Conservation (phyloP, 1,140 invertebrate genomes). For the Dendroctonus ponderosae region DNA sequence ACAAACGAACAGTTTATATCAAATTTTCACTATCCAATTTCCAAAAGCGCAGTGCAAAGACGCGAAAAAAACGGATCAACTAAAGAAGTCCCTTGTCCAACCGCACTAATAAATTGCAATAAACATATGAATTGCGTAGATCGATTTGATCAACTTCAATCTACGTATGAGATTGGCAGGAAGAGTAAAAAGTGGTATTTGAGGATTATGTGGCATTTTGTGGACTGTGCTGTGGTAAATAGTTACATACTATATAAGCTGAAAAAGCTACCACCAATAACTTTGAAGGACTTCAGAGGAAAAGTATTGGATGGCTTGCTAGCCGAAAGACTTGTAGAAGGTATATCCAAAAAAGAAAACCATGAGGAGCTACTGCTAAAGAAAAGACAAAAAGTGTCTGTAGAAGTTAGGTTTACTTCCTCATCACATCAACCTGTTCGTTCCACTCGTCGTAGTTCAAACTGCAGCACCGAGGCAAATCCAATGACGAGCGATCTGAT, state of each 20-base stretch:
- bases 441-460: too few relatives aligned
- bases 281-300: conserved; percentile 16
- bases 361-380: too few relatives aligned
- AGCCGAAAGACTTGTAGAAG: too few relatives aligned
- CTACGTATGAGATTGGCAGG: conserved; percentile 45
- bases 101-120: conserved; percentile 47
- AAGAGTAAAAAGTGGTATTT: conserved; percentile 51
- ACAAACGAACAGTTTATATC: conserved; percentile 41
- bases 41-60: conserved; percentile 39
- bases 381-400: too few relatives aligned
- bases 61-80: conserved; percentile 44
- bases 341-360: too few relatives aligned
- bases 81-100: conserved; percentile 42
- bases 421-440: too few relatives aligned
- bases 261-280: not conserved
- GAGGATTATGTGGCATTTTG: conserved; percentile 48
- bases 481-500: too few relatives aligned
- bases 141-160: conserved; percentile 42
- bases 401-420: too few relatives aligned
- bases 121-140: conserved; percentile 47
- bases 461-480: too few relatives aligned
- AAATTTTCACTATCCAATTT: conserved; percentile 41
- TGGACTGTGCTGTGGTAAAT: conserved; percentile 42
- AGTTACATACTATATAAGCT: conserved; percentile 19
- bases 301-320: not conserved